These are phyloP conservation scores for Brachylomia viminalis DNA, from an alignment of 2,888 invertebrate species.

Conservation along the genomic window DNA sequence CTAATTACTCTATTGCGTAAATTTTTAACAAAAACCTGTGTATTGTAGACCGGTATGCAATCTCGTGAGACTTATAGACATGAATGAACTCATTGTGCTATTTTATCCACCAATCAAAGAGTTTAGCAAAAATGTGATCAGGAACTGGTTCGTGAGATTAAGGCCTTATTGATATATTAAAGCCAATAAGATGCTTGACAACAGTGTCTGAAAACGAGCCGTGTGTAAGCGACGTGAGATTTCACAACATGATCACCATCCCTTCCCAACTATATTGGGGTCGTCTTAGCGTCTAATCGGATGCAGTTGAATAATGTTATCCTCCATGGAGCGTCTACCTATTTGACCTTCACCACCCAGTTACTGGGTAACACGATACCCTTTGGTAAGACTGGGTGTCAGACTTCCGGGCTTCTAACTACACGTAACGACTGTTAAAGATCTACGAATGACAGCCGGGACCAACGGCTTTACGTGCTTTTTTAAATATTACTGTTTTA, in stretches of 20 bases:
- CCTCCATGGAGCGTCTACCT: neutral
- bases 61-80: conserved; percentile 64
- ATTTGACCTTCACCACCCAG: neutral
- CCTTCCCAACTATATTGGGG: neutral
- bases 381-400: too few species aligned
- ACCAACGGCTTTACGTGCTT: too few species aligned
- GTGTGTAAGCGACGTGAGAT: neutral
- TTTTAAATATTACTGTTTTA: too few species aligned
- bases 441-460: too few species aligned
- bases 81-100: conserved; percentile 66
- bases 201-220: neutral
- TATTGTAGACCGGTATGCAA: conserved; percentile 57
- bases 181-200: neutral
- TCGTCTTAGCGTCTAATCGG: neutral
- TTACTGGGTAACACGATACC: neutral
- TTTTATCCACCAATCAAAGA: conserved; percentile 57
- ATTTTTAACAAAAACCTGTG: conserved; percentile 55
- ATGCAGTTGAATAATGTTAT: neutral
- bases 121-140: conserved; percentile 48
- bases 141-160: conserved; percentile 36
- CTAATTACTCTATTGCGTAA: conserved; percentile 57
- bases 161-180: neutral
- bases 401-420: too few species aligned
- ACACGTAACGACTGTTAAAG: too few species aligned
- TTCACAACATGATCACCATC: neutral